phyloP scores from a whole-genome alignment of 2,888 invertebrate genomes.

The Diploptera punctata region DNA sequence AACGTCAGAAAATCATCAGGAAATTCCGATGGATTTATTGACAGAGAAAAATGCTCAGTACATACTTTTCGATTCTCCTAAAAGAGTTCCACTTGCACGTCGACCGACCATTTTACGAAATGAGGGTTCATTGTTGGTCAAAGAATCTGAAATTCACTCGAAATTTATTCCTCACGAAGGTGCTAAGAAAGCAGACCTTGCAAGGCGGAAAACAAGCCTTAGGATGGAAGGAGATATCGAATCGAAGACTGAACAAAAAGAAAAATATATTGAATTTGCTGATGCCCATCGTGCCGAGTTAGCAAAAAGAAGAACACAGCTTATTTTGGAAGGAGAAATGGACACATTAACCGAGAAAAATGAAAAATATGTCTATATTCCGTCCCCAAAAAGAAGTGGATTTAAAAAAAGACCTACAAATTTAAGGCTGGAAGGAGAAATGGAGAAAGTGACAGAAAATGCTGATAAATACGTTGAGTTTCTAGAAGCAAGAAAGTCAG shows the following conservation, averaged over 20 bases:
- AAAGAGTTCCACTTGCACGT: slow-evolving; percentile 16
- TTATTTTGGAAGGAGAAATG: slow-evolving; percentile 60
- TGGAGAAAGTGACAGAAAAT: slow-evolving; percentile 55
- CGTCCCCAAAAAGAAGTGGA: slow-evolving; percentile 55
- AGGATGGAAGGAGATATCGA: slow-evolving; percentile 60
- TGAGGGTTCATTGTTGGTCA: slow-evolving; percentile 51
- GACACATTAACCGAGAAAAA: slow-evolving; percentile 58
- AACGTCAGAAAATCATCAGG: background rate
- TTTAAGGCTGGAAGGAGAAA: slow-evolving; percentile 59
- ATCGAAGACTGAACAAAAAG: slow-evolving; percentile 58
- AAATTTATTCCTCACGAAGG: slow-evolving; percentile 57
- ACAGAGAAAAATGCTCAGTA: slow-evolving; percentile 21
- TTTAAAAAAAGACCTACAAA: slow-evolving; percentile 55
- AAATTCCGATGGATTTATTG: background rate
- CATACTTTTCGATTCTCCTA: slow-evolving; percentile 15
- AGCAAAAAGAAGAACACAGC: slow-evolving; percentile 25
- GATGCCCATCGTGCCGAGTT: slow-evolving; percentile 45
- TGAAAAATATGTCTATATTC: slow-evolving; percentile 55
- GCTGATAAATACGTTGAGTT: slow-evolving; percentile 56
- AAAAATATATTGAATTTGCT: slow-evolving; percentile 54
- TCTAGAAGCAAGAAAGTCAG: slow-evolving; percentile 55
- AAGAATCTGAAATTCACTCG: slow-evolving; percentile 57
- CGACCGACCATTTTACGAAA: slow-evolving; percentile 50
- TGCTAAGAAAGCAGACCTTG: slow-evolving; percentile 55
- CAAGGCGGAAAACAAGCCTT: slow-evolving; percentile 50